Base-by-base conservation (phyloP, 1,140 invertebrate genomes). In the Cherax destructor region DNA sequence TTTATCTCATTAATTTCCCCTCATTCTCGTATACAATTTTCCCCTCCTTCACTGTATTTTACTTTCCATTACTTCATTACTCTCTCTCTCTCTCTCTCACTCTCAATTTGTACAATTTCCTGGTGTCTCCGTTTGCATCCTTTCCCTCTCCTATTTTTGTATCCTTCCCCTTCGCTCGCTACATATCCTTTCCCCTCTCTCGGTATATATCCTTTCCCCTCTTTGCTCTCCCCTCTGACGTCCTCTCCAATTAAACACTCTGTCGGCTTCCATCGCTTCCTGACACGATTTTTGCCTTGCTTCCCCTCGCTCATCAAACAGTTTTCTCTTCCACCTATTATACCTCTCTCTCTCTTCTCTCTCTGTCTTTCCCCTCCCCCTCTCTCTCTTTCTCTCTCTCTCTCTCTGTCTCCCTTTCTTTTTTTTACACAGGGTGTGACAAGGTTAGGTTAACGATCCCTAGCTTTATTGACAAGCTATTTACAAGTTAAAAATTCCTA, bases 211-310 rank as follows among this genome's bases (percentile, higher is more conserved):
- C 80, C 80, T 18, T 69, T n/a, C 65, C 21, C 65, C 65, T 16
- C 65, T n/a, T 6, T 21, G 13, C 13, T n/a, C 65, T 6, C 41
- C 72, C 72, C 72, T 72, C 50, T 21, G 41, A 24, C 52, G 52
- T 61, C 80, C 24, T 83, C 16, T 50, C 80, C 80, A 83, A 83
- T 83, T 83, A 83, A 52, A 30, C 80, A 59, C 80, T 61, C 80
- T 61, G 52, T 83, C 52, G 80, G 52, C 80, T 83, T 65, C 80
- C 41, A 83, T 83, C 80, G 56, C 80, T 83, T 83, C 80, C 80
- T 83, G 80, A 56, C 80, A 21, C 30, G 80, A 83, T 83, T 85
- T 85, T 85, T 72, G 18, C 11, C 65, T 41, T 41, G 41, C 65
- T 65, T 50, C 83, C 65, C 50, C 47, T 41, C 21, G 9, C 65